A percentile compares a stretch with the other conserved stretches of the same genome.
Conservation (phyloP, 2,888 invertebrate genomes). For the Hyposoter didymator region DNA sequence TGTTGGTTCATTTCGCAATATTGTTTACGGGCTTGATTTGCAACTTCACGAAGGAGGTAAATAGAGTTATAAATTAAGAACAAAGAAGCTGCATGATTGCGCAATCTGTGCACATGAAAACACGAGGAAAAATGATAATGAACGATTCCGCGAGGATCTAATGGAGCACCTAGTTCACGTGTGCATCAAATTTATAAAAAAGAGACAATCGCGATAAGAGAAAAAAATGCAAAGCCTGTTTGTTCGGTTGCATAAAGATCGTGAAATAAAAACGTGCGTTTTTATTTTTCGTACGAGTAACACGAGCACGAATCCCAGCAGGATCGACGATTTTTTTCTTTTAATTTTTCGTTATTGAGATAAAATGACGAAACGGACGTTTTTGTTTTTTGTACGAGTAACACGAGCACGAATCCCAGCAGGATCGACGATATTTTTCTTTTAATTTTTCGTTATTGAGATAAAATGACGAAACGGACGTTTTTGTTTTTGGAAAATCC, state of each 20-base stretch:
- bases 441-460: too few relatives aligned
- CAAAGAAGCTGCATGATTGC: slow-evolving; percentile 9
- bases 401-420: too few relatives aligned
- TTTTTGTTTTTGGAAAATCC: too few relatives aligned
- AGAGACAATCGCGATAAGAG: not conserved
- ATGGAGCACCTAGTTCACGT: slow-evolving; percentile 19
- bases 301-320: not conserved
- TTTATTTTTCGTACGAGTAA: too few relatives aligned
- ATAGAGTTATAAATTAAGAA: slow-evolving; percentile 4
- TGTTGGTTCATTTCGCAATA: not conserved
- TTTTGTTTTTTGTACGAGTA: too few relatives aligned
- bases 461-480: too few relatives aligned
- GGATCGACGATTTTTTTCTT: too few relatives aligned
- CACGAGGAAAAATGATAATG: slow-evolving; percentile 30
- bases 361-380: not conserved
- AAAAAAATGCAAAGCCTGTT: not conserved
- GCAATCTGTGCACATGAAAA: slow-evolving; percentile 30
- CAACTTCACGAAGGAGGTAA: not conserved
- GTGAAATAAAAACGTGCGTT: not conserved
- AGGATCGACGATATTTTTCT: too few relatives aligned
- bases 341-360: too few relatives aligned
- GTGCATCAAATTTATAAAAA: not conserved
- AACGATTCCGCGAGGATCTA: slow-evolving; percentile 28
- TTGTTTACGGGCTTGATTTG: not conserved
- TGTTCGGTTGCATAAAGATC: slow-evolving; percentile 19